These are phyloP conservation scores for Chloroceryle aenea DNA, from an alignment of 2,113 vertebrate species.

Conservation along the genomic window DNA sequence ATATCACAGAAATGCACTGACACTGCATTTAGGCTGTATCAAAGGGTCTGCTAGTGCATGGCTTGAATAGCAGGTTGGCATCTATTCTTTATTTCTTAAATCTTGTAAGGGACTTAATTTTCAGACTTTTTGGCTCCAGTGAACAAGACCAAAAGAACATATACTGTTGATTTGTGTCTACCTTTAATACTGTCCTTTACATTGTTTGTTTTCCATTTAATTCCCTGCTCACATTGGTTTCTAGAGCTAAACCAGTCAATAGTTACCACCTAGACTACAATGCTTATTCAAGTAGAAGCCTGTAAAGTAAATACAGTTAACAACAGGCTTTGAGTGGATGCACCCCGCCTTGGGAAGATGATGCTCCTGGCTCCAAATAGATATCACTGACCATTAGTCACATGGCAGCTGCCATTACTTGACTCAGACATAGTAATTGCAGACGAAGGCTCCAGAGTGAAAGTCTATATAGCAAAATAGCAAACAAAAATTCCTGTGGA, in stretches of 20 bases:
- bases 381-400: neutral
- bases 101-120: neutral
- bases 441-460: neutral
- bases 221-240: rapidly evolving
- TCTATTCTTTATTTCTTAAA: neutral
- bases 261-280: neutral
- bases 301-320: neutral
- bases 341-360: neutral
- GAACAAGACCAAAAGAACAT: neutral
- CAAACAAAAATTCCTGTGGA: neutral
- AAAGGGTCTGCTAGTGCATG: neutral
- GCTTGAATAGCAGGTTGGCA: neutral
- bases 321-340: neutral
- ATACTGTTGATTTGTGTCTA: neutral
- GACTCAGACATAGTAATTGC: neutral
- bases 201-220: neutral
- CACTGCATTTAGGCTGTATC: neutral
- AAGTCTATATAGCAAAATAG: neutral
- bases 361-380: neutral
- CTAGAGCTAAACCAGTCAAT: neutral
- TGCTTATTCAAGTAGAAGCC: neutral
- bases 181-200: neutral
- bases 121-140: neutral
- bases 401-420: neutral
- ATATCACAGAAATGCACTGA: neutral